A percentile compares a stretch with the other conserved stretches of the same genome.
Conservation (phyloP, 2,888 invertebrate genomes). For the Nephrotoma appendiculata region DNA sequence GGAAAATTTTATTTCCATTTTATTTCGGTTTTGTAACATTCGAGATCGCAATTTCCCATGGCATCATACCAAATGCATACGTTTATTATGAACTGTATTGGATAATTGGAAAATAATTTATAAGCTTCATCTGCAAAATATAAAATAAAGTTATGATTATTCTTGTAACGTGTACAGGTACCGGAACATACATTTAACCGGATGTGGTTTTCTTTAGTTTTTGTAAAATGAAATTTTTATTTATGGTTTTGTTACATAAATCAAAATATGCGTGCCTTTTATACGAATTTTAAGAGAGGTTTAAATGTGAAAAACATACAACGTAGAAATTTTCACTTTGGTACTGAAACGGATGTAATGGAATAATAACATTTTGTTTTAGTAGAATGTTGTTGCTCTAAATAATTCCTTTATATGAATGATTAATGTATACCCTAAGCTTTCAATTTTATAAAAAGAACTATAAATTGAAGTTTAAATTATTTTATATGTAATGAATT, state of each 20-base stretch:
- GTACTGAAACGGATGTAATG: neutral
- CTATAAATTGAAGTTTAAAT: neutral
- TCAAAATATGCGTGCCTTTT: neutral
- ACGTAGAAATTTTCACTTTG: neutral
- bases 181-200: neutral
- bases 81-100: neutral
- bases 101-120: neutral
- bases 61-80: neutral
- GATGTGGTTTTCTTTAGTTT: neutral
- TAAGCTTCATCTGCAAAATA: neutral
- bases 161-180: neutral
- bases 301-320: neutral
- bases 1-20: neutral
- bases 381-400: neutral
- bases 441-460: neutral
- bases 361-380: neutral
- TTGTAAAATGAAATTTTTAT: neutral
- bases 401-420: neutral
- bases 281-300: neutral
- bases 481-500: too few species aligned
- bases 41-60: neutral
- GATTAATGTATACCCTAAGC: neutral
- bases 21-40: neutral
- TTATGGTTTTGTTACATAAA: neutral
- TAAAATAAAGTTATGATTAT: neutral